Percentiles rank a stretch among this genome's conserved stretches.
These are phyloP conservation scores for Chondrosia reniformis DNA, from an alignment of 37 sponge, comb jelly and placozoan genomes.

Conservation along the genomic window DNA sequence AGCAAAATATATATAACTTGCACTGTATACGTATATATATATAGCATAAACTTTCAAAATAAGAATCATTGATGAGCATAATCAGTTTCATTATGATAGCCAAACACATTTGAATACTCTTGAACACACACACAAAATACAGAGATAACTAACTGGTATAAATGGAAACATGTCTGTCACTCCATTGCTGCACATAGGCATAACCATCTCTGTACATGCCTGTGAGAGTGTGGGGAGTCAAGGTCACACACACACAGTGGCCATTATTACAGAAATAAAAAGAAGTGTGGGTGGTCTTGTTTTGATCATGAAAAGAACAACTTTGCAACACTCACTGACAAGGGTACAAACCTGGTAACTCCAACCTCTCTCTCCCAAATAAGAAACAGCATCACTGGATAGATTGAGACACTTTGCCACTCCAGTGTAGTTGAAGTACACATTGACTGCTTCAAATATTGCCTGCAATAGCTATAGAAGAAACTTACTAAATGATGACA, in stretches of 20 bases:
- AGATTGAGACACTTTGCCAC: slow-evolving; percentile 38
- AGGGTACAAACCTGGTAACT: slow-evolving; percentile 42
- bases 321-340: background rate
- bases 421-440: slow-evolving; percentile 87
- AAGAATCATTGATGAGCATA: no score
- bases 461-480: slow-evolving; percentile 60
- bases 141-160: slow-evolving; percentile 34
- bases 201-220: slow-evolving; percentile 93
- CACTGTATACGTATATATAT: no score
- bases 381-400: slow-evolving; percentile 24
- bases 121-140: background rate
- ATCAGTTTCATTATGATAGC: no score
- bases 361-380: slow-evolving; percentile 58
- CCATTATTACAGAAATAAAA: no score
- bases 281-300: background rate
- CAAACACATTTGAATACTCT: background rate
- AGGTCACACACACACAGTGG: background rate
- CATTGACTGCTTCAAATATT: slow-evolving; percentile 36
- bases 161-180: slow-evolving; percentile 71
- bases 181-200: slow-evolving; percentile 86
- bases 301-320: background rate
- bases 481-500: no score
- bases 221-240: slow-evolving; percentile 4
- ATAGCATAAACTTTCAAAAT: no score
- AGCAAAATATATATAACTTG: no score